phyloP scores from a whole-genome alignment of 1,140 invertebrate species.

The Saxidomus purpurata region DNA sequence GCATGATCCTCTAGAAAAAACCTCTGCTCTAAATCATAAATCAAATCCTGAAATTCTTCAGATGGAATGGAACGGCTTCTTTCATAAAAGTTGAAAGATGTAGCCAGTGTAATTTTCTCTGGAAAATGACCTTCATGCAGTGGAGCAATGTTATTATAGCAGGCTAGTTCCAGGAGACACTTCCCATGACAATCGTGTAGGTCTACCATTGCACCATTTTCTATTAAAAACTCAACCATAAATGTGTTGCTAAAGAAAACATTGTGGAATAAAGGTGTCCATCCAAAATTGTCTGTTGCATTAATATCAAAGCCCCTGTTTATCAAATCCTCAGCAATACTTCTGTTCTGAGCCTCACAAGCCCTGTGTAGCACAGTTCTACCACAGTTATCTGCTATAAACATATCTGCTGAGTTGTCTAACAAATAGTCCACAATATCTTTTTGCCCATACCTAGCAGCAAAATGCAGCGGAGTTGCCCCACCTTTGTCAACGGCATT shows the following conservation, averaged over 20 bases:
- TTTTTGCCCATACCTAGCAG: constrained; percentile 27
- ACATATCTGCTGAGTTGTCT: constrained; percentile 38
- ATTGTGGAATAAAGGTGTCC: constrained; percentile 69
- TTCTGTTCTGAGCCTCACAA: constrained; percentile 58
- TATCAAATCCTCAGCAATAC: constrained; percentile 65
- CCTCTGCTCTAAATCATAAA: constrained; percentile 30
- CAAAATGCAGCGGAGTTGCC: constrained; percentile 41
- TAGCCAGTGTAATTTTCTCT: constrained; percentile 37
- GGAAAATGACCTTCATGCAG: constrained; percentile 41
- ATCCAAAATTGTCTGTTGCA: constrained; percentile 68
- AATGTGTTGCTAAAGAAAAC: constrained; percentile 61
- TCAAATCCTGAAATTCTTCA: constrained; percentile 45
- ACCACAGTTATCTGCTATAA: constrained; percentile 48
- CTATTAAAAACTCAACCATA: constrained; percentile 56
- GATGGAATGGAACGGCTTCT: constrained; percentile 64
- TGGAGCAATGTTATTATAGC: constrained; percentile 49
- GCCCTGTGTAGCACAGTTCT: constrained; percentile 69
- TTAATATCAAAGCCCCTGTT: constrained; percentile 54
- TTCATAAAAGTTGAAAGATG: constrained; percentile 66
- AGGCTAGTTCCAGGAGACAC: constrained; percentile 57
- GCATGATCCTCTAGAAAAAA: constrained; percentile 23
- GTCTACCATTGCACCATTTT: constrained; percentile 54
- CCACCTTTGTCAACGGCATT: constrained; percentile 40
- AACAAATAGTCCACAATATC: constrained; percentile 58
- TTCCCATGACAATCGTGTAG: constrained; percentile 52